Evolutionary conservation across 2,113 vertebrate species (phyloP).

Genomic region (Psophia crepitans): DNA sequence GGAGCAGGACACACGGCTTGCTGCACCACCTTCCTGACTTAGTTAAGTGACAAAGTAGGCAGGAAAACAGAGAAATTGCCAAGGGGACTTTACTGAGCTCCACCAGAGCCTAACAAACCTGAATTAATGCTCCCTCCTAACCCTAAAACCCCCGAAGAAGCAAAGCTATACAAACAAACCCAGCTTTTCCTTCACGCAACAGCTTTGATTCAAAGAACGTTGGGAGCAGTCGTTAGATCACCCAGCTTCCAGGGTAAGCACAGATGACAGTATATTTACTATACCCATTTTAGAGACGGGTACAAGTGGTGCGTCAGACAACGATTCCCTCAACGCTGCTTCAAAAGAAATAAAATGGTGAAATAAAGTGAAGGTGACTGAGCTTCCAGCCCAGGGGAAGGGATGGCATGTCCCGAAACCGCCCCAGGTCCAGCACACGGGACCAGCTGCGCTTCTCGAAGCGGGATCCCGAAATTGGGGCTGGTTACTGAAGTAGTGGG

Average conservation of each 20-base stretch:
- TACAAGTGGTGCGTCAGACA: rapidly evolving
- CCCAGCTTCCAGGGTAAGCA: rapidly evolving
- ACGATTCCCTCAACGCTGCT: rapidly evolving
- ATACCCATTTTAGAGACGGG: rapidly evolving
- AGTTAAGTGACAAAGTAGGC: neutral
- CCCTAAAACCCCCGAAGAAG: neutral
- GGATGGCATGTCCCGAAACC: neutral
- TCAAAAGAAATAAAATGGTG: neutral
- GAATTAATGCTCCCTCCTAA: neutral
- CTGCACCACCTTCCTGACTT: neutral
- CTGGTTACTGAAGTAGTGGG: neutral
- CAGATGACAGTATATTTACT: neutral
- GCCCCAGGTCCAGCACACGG: rapidly evolving
- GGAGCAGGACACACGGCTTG: neutral
- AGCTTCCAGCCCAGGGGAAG: rapidly evolving
- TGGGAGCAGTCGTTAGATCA: neutral
- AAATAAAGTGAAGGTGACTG: neutral
- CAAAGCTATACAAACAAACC: neutral
- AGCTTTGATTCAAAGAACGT: neutral
- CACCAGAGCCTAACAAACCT: neutral
- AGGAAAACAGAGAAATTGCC: neutral
- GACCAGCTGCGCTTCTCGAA: rapidly evolving
- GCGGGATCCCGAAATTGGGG: rapidly evolving
- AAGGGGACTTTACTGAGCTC: neutral
- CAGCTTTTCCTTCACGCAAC: neutral